Conservation (phyloP, 2,888 invertebrate species). For the Papilio elwesi region DNA sequence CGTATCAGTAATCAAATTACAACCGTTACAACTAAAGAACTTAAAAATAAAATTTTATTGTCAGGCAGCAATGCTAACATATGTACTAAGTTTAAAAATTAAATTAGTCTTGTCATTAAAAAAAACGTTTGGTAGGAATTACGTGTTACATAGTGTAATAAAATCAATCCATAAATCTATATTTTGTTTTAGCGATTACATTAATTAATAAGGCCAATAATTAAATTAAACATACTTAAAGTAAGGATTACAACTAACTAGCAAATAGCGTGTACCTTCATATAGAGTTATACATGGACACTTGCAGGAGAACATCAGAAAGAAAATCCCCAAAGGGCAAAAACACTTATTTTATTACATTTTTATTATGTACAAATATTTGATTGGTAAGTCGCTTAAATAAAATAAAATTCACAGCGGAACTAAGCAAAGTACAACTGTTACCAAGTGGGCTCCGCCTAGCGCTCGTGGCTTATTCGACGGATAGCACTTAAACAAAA, state of each 20-base stretch:
- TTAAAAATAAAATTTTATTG: slow-evolving; percentile 67
- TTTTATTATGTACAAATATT: slow-evolving; percentile 30
- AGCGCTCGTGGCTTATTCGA: neutral
- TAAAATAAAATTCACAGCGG: slow-evolving; percentile 36
- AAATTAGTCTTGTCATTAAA: slow-evolving; percentile 65
- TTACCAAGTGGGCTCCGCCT: too few species aligned
- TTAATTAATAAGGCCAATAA: slow-evolving; percentile 61
- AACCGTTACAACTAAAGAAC: slow-evolving; percentile 55
- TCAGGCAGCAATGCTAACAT: slow-evolving; percentile 71
- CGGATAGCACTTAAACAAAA: neutral
- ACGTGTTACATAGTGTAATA: slow-evolving; percentile 40
- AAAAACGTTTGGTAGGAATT: slow-evolving; percentile 42
- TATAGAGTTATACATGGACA: slow-evolving; percentile 16
- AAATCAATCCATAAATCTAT: slow-evolving; percentile 48
- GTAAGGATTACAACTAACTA: slow-evolving; percentile 52
- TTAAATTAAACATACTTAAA: slow-evolving; percentile 55
- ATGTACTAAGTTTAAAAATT: slow-evolving; percentile 52
- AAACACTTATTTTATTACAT: slow-evolving; percentile 22
- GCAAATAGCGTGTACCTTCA: slow-evolving; percentile 45
- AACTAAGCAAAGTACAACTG: slow-evolving; percentile 1
- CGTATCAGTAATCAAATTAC: slow-evolving; percentile 49
- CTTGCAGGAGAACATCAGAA: slow-evolving; percentile 18
- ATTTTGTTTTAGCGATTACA: slow-evolving; percentile 49
- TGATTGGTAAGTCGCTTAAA: slow-evolving; percentile 37
- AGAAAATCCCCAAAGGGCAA: neutral